Evolutionary conservation across 92 coral and sea anemone genomes (phyloP).

Genomic region (Palythoa grandiflora): DNA sequence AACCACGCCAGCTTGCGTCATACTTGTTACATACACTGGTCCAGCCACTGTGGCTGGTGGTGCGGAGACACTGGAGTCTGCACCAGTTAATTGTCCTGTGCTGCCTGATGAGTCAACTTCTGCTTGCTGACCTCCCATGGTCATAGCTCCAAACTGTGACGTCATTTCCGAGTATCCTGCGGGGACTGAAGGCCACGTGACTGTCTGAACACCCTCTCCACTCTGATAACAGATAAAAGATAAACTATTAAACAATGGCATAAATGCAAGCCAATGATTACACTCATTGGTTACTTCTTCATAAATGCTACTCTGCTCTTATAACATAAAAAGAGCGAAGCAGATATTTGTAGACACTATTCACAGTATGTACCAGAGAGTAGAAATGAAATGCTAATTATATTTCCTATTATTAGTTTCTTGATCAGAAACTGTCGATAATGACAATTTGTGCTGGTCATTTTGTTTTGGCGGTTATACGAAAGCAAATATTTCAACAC

Average conservation of each 20-base stretch:
- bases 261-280: neutral
- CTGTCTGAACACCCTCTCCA: conserved; percentile 63
- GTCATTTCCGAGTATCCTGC: conserved; percentile 87
- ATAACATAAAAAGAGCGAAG: too few species aligned
- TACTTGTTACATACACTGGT: conserved; percentile 79
- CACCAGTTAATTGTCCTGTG: conserved; percentile 64
- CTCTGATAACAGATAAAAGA: conserved; percentile 54
- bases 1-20: conserved; percentile 84
- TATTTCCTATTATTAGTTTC: too few species aligned
- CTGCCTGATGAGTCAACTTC: conserved; percentile 61
- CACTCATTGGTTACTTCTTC: neutral
- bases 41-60: conserved; percentile 80
- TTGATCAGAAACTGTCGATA: too few species aligned
- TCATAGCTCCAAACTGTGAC: conserved; percentile 81
- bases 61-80: conserved; percentile 73
- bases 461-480: too few species aligned
- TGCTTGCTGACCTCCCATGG: conserved; percentile 76
- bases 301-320: neutral
- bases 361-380: too few species aligned
- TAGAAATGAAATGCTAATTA: too few species aligned
- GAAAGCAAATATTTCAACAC: too few species aligned
- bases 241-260: neutral
- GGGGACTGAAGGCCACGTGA: conserved; percentile 65
- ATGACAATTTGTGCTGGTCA: too few species aligned
- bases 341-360: too few species aligned